Evolutionary conservation across 2,113 vertebrate species (phyloP).

Genomic region (Variabilichromis moorii): DNA sequence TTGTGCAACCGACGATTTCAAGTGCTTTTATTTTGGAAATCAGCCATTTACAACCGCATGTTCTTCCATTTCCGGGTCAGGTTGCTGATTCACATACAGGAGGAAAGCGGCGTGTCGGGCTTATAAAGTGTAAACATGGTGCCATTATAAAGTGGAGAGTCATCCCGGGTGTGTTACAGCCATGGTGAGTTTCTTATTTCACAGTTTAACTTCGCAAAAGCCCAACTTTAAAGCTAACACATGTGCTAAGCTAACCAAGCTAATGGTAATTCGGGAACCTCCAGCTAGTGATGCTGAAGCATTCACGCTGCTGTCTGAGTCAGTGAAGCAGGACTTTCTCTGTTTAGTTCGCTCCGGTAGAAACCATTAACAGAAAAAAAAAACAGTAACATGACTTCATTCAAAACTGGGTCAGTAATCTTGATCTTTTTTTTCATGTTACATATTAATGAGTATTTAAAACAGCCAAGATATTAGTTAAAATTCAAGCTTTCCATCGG

Average conservation of each 20-base stretch:
- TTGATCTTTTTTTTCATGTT: neutral
- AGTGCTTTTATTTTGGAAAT: slow-evolving; percentile 24
- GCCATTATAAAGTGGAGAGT: neutral
- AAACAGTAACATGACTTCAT: neutral
- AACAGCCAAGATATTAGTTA: neutral
- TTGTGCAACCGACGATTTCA: neutral
- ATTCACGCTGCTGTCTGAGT: neutral
- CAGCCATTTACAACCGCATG: fast-evolving
- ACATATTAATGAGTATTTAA: neutral
- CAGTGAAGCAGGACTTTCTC: neutral
- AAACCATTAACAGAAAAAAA: neutral
- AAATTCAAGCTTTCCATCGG: neutral
- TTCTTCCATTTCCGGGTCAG: neutral
- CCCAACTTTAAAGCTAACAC: neutral
- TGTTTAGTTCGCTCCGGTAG: neutral
- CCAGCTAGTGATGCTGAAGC: neutral
- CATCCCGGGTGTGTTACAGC: too few relatives aligned
- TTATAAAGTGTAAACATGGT: neutral
- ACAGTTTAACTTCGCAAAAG: neutral
- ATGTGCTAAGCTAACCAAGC: slow-evolving; percentile 11
- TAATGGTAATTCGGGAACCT: neutral
- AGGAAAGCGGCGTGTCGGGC: neutral
- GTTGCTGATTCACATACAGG: neutral
- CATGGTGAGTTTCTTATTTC: slow-evolving; percentile 34
- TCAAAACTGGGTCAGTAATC: neutral